Base-by-base conservation (phyloP, 2,797 vertebrate genomes). In the Gobionotothen gibberifrons region DNA sequence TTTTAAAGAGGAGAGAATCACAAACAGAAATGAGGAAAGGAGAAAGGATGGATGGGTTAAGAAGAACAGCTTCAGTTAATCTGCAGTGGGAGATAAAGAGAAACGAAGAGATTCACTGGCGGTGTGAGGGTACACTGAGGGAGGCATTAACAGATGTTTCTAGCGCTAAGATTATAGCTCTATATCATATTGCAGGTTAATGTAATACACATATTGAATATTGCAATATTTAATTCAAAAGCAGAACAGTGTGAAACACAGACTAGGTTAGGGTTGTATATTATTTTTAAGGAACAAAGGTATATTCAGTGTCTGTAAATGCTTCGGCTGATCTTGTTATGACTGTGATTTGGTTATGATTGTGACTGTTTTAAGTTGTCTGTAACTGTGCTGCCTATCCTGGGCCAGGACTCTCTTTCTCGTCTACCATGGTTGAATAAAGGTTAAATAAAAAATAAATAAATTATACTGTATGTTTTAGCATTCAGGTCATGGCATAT, bases 51-150 rank as follows among this genome's bases (percentile, higher is more conserved):
- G 51, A 29, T 14, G 46, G 51, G 32, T 74, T 64, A 68, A 72
- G 54, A 75, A 83, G 78, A 79, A 71, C 36, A 74, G 86, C 64
- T 77, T 67, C 56, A 68, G 63, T 63, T 85, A 75, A 80, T 85
- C 78, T 70, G 60, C 44, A 80, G 76, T 74, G 68, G 78, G 76
- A 84, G 73, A 78, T 61, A 47, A 69, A 72, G 48, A 74, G 36
- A 54, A 57, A 74, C 2, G 2, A 6, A 62, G 72, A 76, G 51
- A 68, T 65, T 63, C 26, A 51, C 47, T 75, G 74, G 68, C 70
- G 60, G 79, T 84, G 79, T 76, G 36, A 69, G n/a, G 29, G 40
- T 14, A 53, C 62, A 65, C 43, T 59, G 44, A 59, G 46, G 44
- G n/a, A 69, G 42, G 39, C n/a, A 73, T 39, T 49, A 59, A 68